Conservation (phyloP, 2,888 invertebrate species). For the Psylliodes chrysocephalus region DNA sequence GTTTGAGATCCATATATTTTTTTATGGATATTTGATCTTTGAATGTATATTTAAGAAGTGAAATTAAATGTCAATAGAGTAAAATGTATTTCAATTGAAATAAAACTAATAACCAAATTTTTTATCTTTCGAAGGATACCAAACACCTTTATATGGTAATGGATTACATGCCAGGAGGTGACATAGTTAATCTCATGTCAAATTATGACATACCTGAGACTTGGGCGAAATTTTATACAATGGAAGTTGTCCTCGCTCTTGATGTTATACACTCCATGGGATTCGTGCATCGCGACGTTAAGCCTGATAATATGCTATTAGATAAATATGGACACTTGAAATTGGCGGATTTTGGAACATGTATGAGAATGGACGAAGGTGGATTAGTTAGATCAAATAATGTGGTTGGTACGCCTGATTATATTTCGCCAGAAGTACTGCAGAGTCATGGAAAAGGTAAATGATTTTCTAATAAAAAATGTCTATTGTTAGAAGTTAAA, state of each 20-base stretch:
- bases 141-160: slow-evolving; percentile 99
- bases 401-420: slow-evolving; percentile 99
- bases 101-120: no score
- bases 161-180: slow-evolving; percentile 99
- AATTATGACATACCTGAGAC: slow-evolving; percentile 99
- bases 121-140: slow-evolving; percentile 74
- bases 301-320: slow-evolving; percentile 98
- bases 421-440: slow-evolving; percentile 98
- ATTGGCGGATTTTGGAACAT: slow-evolving; percentile 99
- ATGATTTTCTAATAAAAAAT: not conserved
- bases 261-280: slow-evolving; percentile 99
- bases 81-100: no score
- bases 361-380: slow-evolving; percentile 97
- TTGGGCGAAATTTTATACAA: slow-evolving; percentile 60
- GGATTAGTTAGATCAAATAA: slow-evolving; percentile 96
- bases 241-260: slow-evolving; percentile 80
- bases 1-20: no score
- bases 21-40: no score
- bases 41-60: not conserved
- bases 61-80: not conserved
- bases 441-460: slow-evolving; percentile 84
- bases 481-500: no score
- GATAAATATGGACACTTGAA: slow-evolving; percentile 96
- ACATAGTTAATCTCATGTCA: slow-evolving; percentile 97
- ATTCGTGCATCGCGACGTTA: slow-evolving; percentile 95